Percentiles rank a stretch among this genome's conserved stretches.
These are phyloP conservation scores for Hydrotaea diabolus DNA, from an alignment of 2,888 invertebrate genomes.

Conservation along the genomic window DNA sequence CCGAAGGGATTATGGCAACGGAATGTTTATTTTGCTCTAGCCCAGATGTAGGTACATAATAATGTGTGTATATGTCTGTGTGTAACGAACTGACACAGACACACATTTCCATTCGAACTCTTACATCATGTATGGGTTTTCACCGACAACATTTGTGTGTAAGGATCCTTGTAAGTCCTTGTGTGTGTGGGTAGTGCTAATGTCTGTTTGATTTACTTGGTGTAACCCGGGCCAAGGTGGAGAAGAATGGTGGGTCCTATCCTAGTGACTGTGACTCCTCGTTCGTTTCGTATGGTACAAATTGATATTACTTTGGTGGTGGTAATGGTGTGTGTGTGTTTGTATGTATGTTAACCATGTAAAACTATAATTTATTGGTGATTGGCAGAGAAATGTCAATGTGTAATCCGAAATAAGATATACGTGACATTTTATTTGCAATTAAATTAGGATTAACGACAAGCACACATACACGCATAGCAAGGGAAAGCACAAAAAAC, in stretches of 20 bases:
- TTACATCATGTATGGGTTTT: too few species aligned
- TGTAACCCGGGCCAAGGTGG: not conserved
- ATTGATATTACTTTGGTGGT: too few species aligned
- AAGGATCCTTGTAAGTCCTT: not conserved
- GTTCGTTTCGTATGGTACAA: not conserved
- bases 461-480: not conserved
- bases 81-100: not conserved
- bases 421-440: slow-evolving; percentile 45
- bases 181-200: not conserved
- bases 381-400: slow-evolving; percentile 29
- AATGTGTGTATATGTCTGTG: not conserved
- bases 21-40: not conserved
- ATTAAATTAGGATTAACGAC: slow-evolving; percentile 46
- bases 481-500: not conserved
- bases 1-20: not conserved
- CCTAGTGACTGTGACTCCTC: not conserved
- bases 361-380: slow-evolving; percentile 25
- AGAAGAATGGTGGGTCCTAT: not conserved
- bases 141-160: too few species aligned
- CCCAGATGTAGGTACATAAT: too few species aligned
- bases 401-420: slow-evolving; percentile 31
- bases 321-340: not conserved
- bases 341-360: not conserved
- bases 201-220: slow-evolving; percentile 3
- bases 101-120: not conserved